Conservation (phyloP, 2,113 vertebrate genomes). For the Oncorhynchus tshawytscha region DNA sequence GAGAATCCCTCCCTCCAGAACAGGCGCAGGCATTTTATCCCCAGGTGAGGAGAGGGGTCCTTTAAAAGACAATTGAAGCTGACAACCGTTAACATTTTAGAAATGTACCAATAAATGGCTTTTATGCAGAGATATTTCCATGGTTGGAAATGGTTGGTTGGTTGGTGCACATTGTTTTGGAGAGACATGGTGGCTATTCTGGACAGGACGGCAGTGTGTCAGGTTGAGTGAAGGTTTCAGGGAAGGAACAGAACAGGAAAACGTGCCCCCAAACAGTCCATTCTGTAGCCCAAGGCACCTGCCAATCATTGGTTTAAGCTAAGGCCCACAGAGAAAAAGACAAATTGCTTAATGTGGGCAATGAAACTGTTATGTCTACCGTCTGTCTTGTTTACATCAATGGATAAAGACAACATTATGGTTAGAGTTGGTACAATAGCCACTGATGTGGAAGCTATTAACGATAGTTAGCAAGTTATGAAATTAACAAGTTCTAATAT, state of each 20-base stretch:
- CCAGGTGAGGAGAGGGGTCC: conserved; percentile 57
- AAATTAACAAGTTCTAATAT: neutral
- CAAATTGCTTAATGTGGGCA: conserved; percentile 17
- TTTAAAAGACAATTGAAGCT: conserved; percentile 74
- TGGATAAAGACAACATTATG: neutral
- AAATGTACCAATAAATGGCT: conserved; percentile 75
- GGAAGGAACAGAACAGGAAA: conserved; percentile 5
- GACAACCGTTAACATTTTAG: conserved; percentile 79
- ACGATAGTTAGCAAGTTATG: neutral
- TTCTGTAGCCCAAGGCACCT: neutral
- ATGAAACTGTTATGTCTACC: conserved; percentile 20
- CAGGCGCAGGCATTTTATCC: conserved; percentile 62
- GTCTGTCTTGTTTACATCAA: conserved; percentile 11
- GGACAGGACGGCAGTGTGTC: conserved; percentile 24
- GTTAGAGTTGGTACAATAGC: neutral
- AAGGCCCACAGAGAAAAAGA: neutral
- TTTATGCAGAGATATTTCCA: conserved; percentile 63
- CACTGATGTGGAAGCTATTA: too few species aligned
- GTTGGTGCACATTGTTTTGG: conserved; percentile 36
- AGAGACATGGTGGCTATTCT: conserved; percentile 26
- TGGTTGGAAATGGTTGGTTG: conserved; percentile 16
- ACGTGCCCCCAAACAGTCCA: conserved; percentile 14
- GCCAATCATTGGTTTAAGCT: conserved; percentile 10
- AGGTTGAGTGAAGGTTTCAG: conserved; percentile 54
- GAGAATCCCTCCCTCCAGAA: conserved; percentile 36